These are phyloP conservation scores for Megaceryle maxima DNA, from an alignment of 2,113 vertebrate genomes.

Conservation along the genomic window DNA sequence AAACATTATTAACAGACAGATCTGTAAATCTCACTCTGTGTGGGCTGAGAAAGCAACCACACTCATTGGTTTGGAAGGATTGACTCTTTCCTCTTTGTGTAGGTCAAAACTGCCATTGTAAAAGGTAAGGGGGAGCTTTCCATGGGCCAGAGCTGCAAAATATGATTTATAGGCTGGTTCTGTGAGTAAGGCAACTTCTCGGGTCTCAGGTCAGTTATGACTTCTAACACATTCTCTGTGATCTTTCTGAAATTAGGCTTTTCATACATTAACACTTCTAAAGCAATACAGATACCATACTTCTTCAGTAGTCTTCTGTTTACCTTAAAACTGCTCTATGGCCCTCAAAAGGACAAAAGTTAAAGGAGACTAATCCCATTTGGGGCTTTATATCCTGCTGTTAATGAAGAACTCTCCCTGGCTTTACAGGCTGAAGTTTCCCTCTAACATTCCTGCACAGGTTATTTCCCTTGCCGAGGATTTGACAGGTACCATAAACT, in stretches of 20 bases:
- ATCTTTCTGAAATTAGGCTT: background rate
- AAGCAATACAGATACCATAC: background rate
- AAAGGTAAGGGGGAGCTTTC: background rate
- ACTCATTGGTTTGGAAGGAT: background rate
- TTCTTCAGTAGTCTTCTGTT: background rate
- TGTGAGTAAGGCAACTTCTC: background rate
- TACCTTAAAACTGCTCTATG: background rate
- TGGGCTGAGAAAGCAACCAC: background rate
- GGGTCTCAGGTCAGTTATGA: background rate
- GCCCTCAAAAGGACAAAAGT: background rate
- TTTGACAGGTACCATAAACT: background rate
- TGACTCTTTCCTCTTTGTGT: background rate
- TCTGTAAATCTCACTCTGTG: background rate
- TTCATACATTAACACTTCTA: background rate
- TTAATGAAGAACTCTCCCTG: background rate
- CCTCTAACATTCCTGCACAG: background rate
- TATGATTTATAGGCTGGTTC: background rate
- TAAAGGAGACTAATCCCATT: background rate
- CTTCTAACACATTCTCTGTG: background rate
- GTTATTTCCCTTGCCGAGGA: background rate
- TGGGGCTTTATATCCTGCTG: background rate
- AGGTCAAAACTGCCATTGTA: background rate
- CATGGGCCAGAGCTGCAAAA: background rate
- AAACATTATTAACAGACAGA: background rate
- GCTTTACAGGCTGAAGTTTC: background rate